Base-by-base conservation (phyloP, 1,140 invertebrate species). In the Diorhabda elongata region DNA sequence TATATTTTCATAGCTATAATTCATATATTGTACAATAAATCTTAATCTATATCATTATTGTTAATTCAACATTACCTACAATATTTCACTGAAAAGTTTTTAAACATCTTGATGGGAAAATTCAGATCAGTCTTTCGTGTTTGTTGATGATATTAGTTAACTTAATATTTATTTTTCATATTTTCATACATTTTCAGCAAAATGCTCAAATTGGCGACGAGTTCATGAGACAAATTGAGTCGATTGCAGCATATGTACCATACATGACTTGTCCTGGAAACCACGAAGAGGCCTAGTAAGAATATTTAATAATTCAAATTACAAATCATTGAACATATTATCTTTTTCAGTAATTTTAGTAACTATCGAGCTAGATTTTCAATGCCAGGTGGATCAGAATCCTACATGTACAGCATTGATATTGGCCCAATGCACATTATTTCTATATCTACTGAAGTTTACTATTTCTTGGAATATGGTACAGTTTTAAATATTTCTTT, bases 181-280 rank as follows among this genome's bases (percentile, higher is more conserved):
- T 26, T 26, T 26, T 26, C 26, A 26, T 1, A 26, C 26, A 26
- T 26, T 26, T 76, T 58, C 66, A 88, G 83, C 82, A 93, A 66
- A 83, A 95, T 79, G 94, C 88, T 2, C 79, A 81, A 60, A 87
- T 94, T 61, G 95, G 95, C 0, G 93, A 97, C 84, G 88, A 91
- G 80, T 98, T 96, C 82, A 96, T 97, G 93, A 85, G 88, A 44
- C 91, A 94, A 84, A 91, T 98, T 71, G 88, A 97, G 82, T 86
- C 91, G 2, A 84, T 97, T 60, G 93, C 96, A 59, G 92, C 92
- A 44, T 89, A 91, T 81, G 83, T 96, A 66, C 95, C 95, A 1
- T 98, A 98, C 79, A 96, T 96, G 94, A 92, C 92, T 2, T 91
- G 91, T 73, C 89, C 92, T 63, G 95, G 95, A 60, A 98, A 98